These are phyloP conservation scores for Apteryx owenii DNA, from an alignment of 2,113 vertebrate species.

Conservation along the genomic window DNA sequence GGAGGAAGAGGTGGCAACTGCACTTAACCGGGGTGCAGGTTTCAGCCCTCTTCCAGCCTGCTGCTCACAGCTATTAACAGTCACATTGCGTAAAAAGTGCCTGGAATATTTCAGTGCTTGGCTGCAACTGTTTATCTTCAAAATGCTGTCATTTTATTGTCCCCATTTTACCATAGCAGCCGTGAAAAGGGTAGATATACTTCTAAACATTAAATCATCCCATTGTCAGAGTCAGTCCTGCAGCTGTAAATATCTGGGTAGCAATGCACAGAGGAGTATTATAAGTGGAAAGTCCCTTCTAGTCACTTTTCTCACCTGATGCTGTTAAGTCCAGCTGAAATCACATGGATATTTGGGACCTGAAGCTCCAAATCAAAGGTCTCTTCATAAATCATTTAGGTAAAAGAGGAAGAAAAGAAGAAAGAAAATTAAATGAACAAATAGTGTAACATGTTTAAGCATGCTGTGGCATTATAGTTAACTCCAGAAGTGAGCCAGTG, in stretches of 20 bases:
- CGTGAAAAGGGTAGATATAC: neutral
- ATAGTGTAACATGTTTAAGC: neutral
- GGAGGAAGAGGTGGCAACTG: neutral
- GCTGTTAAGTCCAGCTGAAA: neutral
- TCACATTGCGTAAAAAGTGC: neutral
- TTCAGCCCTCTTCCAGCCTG: neutral
- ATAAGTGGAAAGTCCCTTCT: neutral
- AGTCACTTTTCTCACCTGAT: neutral
- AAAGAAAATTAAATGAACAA: neutral
- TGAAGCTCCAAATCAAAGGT: neutral
- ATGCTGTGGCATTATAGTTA: neutral
- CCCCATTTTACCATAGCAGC: neutral
- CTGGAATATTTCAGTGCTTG: neutral
- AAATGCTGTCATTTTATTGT: neutral
- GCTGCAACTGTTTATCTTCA: neutral
- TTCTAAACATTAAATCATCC: neutral
- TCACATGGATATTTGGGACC: neutral
- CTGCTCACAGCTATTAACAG: neutral
- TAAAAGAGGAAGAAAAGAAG: neutral
- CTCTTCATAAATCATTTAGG: neutral
- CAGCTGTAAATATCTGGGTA: neutral
- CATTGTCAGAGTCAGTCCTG: neutral
- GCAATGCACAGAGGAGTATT: neutral
- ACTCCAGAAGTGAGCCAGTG: neutral
- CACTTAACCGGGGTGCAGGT: neutral